Conservation (phyloP, 2,113 vertebrate genomes). For the Labrus mixtus region DNA sequence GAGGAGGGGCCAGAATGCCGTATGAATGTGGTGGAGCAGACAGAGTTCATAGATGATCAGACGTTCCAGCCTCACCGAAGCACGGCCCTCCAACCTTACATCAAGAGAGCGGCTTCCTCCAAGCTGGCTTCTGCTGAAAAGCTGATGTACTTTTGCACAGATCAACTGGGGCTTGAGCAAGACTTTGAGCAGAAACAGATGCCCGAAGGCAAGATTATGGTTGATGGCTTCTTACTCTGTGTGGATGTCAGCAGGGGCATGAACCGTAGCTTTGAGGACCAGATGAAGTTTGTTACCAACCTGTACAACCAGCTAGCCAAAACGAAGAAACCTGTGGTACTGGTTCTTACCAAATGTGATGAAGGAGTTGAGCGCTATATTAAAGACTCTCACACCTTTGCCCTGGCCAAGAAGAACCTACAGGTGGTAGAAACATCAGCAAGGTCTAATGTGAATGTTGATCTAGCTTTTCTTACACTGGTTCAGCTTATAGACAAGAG, state of each 20-base stretch:
- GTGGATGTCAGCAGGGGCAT: slow-evolving; percentile 96
- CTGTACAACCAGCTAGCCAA: slow-evolving; percentile 96
- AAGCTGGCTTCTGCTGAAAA: slow-evolving; percentile 98
- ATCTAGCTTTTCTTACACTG: slow-evolving; percentile 93
- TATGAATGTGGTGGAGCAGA: slow-evolving; percentile 97
- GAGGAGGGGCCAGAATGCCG: slow-evolving; percentile 93
- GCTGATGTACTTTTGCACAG: slow-evolving; percentile 99
- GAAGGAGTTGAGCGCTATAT: slow-evolving; percentile 98
- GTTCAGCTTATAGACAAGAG: slow-evolving; percentile 94
- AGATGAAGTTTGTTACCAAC: slow-evolving; percentile 95
- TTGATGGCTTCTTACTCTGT: slow-evolving; percentile 95
- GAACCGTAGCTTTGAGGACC: slow-evolving; percentile 98
- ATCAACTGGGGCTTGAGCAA: slow-evolving; percentile 97
- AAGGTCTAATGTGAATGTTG: slow-evolving; percentile 95
- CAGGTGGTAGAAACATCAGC: slow-evolving; percentile 98
- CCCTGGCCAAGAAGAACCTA: slow-evolving; percentile 95
- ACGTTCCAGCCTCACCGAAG: slow-evolving; percentile 98
- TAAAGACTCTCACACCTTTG: slow-evolving; percentile 94
- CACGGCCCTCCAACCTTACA: slow-evolving; percentile 96
- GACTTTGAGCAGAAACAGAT: slow-evolving; percentile 99
- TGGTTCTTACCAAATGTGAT: slow-evolving; percentile 96
- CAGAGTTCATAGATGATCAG: slow-evolving; percentile 98
- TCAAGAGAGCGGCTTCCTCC: slow-evolving; percentile 93
- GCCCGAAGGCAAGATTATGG: slow-evolving; percentile 95
- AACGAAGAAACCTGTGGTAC: slow-evolving; percentile 94